Evolutionary conservation across 2,797 vertebrate genomes (phyloP).

Genomic region (Anguilla obscura): DNA sequence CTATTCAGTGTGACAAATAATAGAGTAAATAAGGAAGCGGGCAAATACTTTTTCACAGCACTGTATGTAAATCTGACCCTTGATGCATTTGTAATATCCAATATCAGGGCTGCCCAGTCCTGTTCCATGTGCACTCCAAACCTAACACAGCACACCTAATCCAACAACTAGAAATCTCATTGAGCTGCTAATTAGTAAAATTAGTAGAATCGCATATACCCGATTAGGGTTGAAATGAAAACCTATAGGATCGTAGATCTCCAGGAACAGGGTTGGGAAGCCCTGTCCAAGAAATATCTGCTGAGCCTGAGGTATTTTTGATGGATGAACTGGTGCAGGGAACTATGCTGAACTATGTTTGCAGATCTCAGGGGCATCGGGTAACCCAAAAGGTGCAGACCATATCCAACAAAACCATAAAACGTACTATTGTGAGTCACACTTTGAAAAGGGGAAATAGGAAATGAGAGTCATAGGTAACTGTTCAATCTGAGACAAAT

Average conservation of each 20-base stretch:
- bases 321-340: not conserved
- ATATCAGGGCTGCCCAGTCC: not conserved
- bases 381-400: not conserved
- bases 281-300: conserved; percentile 49
- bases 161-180: not conserved
- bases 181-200: not conserved
- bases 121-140: not conserved
- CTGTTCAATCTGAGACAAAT: not conserved
- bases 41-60: too few relatives aligned
- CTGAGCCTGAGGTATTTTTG: conserved; percentile 40
- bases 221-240: not conserved
- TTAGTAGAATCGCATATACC: not conserved
- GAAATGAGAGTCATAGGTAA: not conserved
- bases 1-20: too few relatives aligned
- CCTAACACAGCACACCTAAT: not conserved
- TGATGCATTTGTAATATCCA: not conserved
- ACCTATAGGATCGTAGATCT: not conserved
- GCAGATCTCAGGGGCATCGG: not conserved
- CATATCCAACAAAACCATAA: not conserved
- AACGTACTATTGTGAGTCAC: not conserved
- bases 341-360: not conserved
- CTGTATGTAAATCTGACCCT: too few relatives aligned
- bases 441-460: not conserved
- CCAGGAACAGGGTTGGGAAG: not conserved
- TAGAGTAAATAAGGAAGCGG: too few relatives aligned